Evolutionary conservation across 2,797 vertebrate genomes (phyloP), one percentile per base, ranked within the genome.

Genomic region (Rhadinocentrus ornatus): DNA sequence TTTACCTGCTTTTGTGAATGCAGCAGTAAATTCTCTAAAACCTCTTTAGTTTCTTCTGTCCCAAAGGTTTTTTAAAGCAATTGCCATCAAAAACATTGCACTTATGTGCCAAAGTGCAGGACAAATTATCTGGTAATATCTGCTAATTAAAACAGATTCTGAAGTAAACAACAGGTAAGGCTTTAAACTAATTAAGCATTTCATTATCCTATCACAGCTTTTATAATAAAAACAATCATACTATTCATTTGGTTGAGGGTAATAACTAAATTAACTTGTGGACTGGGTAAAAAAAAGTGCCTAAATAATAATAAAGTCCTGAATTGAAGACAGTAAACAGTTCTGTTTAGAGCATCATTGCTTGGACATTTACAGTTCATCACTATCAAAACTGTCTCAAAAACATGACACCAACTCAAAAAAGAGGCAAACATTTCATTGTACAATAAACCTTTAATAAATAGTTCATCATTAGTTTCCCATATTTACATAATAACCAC

Each of bases 391-490:
- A 41, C 5, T 4, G 39, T 41, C 15, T 41, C 37, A 16, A 32
- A 52, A 46, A 34, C 13, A 12, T n/a, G 16, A 3, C 46, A 60
- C 53, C 15, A 15, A n/a, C 26, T 66, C 12, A 67, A 68, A 75
- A 62, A 32, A 79, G 26, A 92, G 29, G 18, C 67, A 81, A 71
- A 84, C 1, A 34, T 76, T 69, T 86, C 82, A 91, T 91, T 92
- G 90, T 92, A 93, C 93, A 94, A 94, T 94, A 94, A 94, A 93
- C 93, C 90, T 95, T 95, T 95, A 95, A 95, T 95, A 95, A 95
- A 95, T 95, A 95, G 90, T 92, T 94, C 91, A 86, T 93, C 93
- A 94, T 94, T 94, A 94, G 92, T 93, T 94, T 92, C 90, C 92
- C 89, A 89, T 95, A 94, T 95, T 92, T 95, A 95, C 94, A 95